Evolutionary conservation across 1,140 invertebrate species (phyloP), one percentile per base, ranked within the genome.

Genomic region (Parasteatoda tepidariorum): DNA sequence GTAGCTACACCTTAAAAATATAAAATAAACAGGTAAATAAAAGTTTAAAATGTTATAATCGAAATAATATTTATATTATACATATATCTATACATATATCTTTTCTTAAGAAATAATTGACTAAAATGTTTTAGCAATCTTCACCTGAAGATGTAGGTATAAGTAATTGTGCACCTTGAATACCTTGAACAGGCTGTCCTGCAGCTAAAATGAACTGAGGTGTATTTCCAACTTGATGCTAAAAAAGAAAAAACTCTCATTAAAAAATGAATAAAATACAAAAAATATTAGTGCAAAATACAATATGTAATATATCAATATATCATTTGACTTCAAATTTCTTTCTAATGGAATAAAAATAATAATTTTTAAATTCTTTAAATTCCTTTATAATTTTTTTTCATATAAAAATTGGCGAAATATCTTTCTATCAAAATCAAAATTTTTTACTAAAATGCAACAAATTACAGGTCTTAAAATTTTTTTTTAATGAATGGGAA

Each of bases 71-170:
- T 61, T 30, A 26, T 57, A 18, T 31, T 62, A 54, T 59, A 76
- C 81, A 11, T 59, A 24, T 59, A 24, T n/a, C 18, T 59, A 24
- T 24, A 22, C 57, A 24, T 26, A 59, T 13, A 48, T 48, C 0
- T 48, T 48, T 48, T 48, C 11, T 1, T 48, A 2, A 48, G 18
- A 48, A 48, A n/a, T n/a, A n/a, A 48, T 18, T 13, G 38, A 13
- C 9, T 48, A 18, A 48, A 48, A 48, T 48, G 38, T 48, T 48
- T 48, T 48, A 48, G 9, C n/a, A n/a, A 13, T 48, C 22, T 7
- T n/a, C 90, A 97, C 96, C 96, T 93, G 97, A 96, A 54, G 95
- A 96, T 24, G 96, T 97, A 61, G 96, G 96, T 90, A 98, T 97
- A 82, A 97, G 92, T 74, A 97, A 92, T 89, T 97, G 96, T 83